A percentile compares a stretch with the other conserved stretches of the same genome.
Conservation (phyloP, 2,113 vertebrate genomes). For the Prochilodus magdalenae region DNA sequence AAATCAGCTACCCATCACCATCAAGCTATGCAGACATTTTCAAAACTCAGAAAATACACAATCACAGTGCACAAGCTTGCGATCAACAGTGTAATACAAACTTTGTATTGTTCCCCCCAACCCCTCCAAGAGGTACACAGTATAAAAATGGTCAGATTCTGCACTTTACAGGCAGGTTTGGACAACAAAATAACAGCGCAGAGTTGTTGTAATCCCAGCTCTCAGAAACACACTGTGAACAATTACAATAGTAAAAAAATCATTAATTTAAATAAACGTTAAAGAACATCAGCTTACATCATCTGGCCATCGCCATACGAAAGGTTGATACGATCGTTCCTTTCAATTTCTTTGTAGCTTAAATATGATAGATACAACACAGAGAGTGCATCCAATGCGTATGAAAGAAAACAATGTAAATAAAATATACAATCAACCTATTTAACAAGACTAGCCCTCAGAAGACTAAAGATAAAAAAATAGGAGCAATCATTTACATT, state of each 20-base stretch:
- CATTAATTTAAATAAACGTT: not conserved
- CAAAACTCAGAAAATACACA: slow-evolving; percentile 90
- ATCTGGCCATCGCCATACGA: not conserved
- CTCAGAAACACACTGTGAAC: slow-evolving; percentile 26
- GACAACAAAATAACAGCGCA: not conserved
- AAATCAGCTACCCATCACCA: slow-evolving; percentile 89
- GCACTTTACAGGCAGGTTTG: slow-evolving; percentile 27
- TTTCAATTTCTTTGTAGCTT: slow-evolving; percentile 51
- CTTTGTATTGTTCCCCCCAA: slow-evolving; percentile 1
- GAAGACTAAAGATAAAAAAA: slow-evolving; percentile 58
- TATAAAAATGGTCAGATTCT: slow-evolving; percentile 66
- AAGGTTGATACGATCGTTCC: not conserved
- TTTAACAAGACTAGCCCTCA: slow-evolving; percentile 66
- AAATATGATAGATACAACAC: slow-evolving; percentile 37
- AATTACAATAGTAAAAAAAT: not conserved
- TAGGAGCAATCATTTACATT: slow-evolving; percentile 58
- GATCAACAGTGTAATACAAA: slow-evolving; percentile 84
- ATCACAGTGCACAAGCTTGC: slow-evolving; percentile 98
- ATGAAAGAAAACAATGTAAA: slow-evolving; percentile 56
- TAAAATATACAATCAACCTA: slow-evolving; percentile 68
- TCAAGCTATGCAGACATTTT: slow-evolving; percentile 92
- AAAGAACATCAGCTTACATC: not conserved
- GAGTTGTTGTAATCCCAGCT: slow-evolving; percentile 20
- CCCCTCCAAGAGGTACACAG: slow-evolving; percentile 65
- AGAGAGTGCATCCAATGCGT: slow-evolving; percentile 26